These are phyloP conservation scores for Enteromius argenteus DNA, from an alignment of 2,797 vertebrate species.

Conservation along the genomic window DNA sequence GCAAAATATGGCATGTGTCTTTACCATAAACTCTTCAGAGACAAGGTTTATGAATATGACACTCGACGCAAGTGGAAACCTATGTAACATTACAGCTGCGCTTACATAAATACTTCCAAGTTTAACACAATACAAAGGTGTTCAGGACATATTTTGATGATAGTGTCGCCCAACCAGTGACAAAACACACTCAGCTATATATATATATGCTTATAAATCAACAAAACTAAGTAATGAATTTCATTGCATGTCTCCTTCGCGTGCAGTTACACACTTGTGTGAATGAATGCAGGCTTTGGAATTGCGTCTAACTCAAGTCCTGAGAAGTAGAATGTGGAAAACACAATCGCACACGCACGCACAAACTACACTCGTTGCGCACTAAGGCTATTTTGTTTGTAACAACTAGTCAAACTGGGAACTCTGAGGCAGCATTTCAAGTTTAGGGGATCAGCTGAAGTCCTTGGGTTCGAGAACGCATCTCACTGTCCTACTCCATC, in stretches of 20 bases:
- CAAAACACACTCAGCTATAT: conserved; percentile 34
- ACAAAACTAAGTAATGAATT: conserved; percentile 32
- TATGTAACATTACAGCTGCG: conserved; percentile 29
- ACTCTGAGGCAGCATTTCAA: conserved; percentile 60
- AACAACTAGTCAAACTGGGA: conserved; percentile 47
- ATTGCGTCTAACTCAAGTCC: conserved; percentile 62
- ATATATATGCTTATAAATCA: conserved; percentile 24
- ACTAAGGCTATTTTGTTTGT: conserved; percentile 59
- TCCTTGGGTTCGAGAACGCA: conserved; percentile 43
- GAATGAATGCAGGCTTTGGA: conserved; percentile 60
- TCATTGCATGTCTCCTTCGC: conserved; percentile 45
- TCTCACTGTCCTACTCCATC: conserved; percentile 47
- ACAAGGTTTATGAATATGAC: conserved; percentile 14
- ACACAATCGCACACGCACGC: conserved; percentile 39
- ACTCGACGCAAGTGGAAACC: conserved; percentile 26
- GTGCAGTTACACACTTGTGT: conserved; percentile 34
- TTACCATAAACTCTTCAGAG: conserved; percentile 8
- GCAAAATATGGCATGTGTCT: conserved; percentile 45
- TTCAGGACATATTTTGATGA: conserved; percentile 48
- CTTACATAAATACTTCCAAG: conserved; percentile 45
- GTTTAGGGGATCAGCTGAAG: conserved; percentile 49
- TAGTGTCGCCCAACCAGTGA: conserved; percentile 48
- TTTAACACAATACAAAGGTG: conserved; percentile 40
- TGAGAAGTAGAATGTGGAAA: conserved; percentile 62
- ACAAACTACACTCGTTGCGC: conserved; percentile 43